These are phyloP conservation scores for Mobula hypostoma DNA, from an alignment of 2,113 vertebrate genomes.

Conservation along the genomic window DNA sequence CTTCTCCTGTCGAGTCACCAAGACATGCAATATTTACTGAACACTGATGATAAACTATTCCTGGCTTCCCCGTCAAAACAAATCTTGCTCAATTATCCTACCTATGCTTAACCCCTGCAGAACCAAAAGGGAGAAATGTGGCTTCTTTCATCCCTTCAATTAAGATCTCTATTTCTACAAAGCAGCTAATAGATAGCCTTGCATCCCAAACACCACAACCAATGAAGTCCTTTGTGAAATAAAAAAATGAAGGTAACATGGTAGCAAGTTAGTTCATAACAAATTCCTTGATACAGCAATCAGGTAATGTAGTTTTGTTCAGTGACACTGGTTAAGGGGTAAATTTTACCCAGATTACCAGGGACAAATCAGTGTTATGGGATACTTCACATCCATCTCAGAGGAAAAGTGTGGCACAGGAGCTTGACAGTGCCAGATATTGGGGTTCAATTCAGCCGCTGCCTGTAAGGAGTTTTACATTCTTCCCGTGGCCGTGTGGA, in stretches of 20 bases:
- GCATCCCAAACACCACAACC: no score
- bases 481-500: no score
- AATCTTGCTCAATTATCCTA: slow-evolving; percentile 12
- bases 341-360: neutral
- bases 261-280: neutral
- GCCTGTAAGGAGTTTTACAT: no score
- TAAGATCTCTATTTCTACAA: neutral
- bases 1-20: neutral
- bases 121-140: neutral
- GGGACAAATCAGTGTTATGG: neutral
- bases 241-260: neutral
- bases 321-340: neutral
- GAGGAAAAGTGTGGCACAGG: neutral
- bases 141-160: neutral
- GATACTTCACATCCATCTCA: neutral
- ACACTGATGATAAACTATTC: neutral
- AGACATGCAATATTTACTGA: neutral
- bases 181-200: neutral
- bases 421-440: no score
- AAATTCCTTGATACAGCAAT: neutral
- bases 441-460: no score
- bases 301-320: neutral
- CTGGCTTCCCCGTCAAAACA: neutral
- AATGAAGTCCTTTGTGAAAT: neutral
- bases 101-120: neutral